These are phyloP conservation scores for Melanotaenia nigrans DNA, from an alignment of 2,797 vertebrate genomes.

Conservation along the genomic window DNA sequence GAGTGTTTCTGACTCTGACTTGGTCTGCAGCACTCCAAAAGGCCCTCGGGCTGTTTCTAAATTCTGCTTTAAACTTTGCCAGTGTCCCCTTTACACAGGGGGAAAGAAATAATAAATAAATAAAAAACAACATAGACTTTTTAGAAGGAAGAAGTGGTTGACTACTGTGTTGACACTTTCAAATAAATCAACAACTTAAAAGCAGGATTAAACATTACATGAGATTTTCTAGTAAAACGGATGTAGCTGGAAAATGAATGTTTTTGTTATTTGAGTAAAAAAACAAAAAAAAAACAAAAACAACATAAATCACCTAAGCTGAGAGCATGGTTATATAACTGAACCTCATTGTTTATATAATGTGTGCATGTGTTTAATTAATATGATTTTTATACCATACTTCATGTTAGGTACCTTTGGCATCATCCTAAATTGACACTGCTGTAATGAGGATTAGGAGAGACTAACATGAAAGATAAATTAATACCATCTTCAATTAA, in stretches of 20 bases:
- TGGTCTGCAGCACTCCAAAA: constrained; percentile 44
- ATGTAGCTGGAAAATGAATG: constrained; percentile 11
- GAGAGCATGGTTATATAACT: not conserved
- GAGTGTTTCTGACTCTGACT: constrained; percentile 37
- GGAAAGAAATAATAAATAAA: too few relatives aligned
- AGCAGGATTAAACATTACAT: constrained; percentile 33
- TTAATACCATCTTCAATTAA: constrained; percentile 28
- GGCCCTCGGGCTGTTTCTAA: constrained; percentile 40
- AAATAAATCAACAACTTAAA: constrained; percentile 33
- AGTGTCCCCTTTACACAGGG: constrained; percentile 2
- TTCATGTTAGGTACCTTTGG: constrained; percentile 11
- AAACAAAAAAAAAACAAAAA: not conserved
- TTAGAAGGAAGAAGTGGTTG: constrained; percentile 23
- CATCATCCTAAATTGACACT: constrained; percentile 13
- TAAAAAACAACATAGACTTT: not conserved
- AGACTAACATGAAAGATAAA: constrained; percentile 16
- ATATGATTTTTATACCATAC: constrained; percentile 4
- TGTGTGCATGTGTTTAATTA: not conserved
- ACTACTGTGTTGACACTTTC: constrained; percentile 40
- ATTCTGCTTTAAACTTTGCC: constrained; percentile 34
- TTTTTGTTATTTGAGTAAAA: not conserved
- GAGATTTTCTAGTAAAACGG: constrained; percentile 7
- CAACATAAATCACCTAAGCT: not conserved
- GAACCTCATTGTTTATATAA: not conserved
- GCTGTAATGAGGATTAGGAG: constrained; percentile 34